A percentile compares a stretch with the other conserved stretches of the same genome.
phyloP scores from a whole-genome alignment of 2,797 vertebrate species.

The Phrynocephalus guinanensis region DNA sequence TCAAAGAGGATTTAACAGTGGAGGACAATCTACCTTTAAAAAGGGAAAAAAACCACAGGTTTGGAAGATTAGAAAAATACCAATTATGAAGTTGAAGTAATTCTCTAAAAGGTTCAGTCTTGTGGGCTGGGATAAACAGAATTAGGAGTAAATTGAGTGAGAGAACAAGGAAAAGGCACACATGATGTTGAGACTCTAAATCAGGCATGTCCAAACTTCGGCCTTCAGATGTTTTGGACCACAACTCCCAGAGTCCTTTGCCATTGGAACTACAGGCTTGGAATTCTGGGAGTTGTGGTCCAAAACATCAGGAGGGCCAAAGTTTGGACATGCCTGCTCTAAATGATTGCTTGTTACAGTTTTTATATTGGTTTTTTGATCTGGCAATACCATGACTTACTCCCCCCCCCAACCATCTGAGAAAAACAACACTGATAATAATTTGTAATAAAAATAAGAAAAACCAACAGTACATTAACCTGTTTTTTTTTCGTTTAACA shows the following conservation, averaged over 20 bases:
- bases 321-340: no score
- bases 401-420: no score
- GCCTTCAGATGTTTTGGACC: no score
- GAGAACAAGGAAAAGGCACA: background rate
- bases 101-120: background rate
- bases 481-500: no score
- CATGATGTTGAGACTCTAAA: background rate
- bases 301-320: no score
- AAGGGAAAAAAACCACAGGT: background rate
- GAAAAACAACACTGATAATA: background rate
- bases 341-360: background rate
- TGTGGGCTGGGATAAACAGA: background rate
- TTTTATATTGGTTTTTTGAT: background rate
- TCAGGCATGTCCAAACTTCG: no score
- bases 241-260: no score
- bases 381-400: background rate
- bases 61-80: constrained; percentile 21
- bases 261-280: no score
- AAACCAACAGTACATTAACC: no score
- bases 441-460: background rate
- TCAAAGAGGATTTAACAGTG: background rate
- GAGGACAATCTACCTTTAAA: background rate
- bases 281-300: no score
- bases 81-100: background rate
- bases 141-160: background rate